Percentiles rank a stretch among this genome's conserved stretches.
Conservation (phyloP, 1,140 invertebrate species). For the Aphis craccivora region DNA sequence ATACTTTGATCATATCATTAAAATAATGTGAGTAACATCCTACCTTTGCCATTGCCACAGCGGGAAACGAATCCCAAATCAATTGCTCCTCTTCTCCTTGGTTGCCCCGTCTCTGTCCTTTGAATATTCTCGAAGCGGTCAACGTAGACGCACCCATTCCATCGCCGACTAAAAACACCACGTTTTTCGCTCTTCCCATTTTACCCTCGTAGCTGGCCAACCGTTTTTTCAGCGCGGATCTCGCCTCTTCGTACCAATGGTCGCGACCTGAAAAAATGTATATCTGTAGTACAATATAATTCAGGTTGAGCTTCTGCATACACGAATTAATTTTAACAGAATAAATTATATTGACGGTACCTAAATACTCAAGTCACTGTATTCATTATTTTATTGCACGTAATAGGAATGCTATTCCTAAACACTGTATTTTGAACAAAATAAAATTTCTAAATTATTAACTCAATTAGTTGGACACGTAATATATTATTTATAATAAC, state of each 20-base stretch:
- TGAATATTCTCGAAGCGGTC: slow-evolving; percentile 76
- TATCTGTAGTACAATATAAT: neutral
- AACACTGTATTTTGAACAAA: neutral
- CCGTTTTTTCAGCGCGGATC: slow-evolving; percentile 59
- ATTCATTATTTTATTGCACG: too few relatives aligned
- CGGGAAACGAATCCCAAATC: slow-evolving; percentile 77
- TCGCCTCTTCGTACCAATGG: slow-evolving; percentile 62
- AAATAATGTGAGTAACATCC: neutral
- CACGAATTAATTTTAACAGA: too few relatives aligned
- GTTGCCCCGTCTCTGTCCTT: slow-evolving; percentile 65
- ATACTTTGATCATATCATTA: neutral
- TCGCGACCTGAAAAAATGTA: slow-evolving; percentile 60
- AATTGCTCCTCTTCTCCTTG: slow-evolving; percentile 74
- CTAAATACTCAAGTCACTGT: too few relatives aligned
- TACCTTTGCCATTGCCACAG: slow-evolving; percentile 76
- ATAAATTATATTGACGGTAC: too few relatives aligned
- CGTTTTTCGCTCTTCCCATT: slow-evolving; percentile 65
- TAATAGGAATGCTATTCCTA: too few relatives aligned
- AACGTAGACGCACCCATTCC: slow-evolving; percentile 81
- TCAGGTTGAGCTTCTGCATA: neutral
- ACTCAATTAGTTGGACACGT: neutral
- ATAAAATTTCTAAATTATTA: neutral
- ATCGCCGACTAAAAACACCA: slow-evolving; percentile 83
- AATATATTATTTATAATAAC: neutral
- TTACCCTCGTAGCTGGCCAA: slow-evolving; percentile 37